Conservation (phyloP, 2,888 invertebrate genomes). For the Drosophila macrospina region DNA sequence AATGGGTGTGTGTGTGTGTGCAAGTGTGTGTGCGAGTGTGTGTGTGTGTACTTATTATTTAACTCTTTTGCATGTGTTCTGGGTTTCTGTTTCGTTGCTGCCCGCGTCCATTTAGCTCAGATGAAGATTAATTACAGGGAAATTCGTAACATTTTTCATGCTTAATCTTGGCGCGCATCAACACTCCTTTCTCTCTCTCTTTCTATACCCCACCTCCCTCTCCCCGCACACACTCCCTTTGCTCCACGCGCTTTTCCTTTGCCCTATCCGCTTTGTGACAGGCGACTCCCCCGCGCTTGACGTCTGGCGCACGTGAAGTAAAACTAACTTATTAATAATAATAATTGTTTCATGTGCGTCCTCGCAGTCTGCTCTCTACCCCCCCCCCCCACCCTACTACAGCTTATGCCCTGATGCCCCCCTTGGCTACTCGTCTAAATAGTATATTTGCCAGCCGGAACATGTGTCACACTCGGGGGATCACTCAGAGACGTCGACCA, state of each 20-base stretch:
- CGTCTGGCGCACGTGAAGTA: conserved; percentile 57
- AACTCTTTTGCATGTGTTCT: conserved; percentile 73
- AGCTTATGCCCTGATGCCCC: neutral
- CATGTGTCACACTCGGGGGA: conserved; percentile 71
- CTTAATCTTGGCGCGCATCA: conserved; percentile 75
- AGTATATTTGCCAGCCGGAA: conserved; percentile 50
- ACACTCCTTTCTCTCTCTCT: conserved; percentile 6
- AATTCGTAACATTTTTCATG: conserved; percentile 80
- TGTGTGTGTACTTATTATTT: conserved; percentile 73
- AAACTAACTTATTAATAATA: conserved; percentile 79
- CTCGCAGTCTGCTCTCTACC: conserved; percentile 4
- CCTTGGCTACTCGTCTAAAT: neutral
- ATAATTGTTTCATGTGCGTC: conserved; percentile 74
- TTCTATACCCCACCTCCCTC: neutral
- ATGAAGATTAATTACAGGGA: conserved; percentile 77
- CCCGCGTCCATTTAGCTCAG: conserved; percentile 51
- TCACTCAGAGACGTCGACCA: conserved; percentile 33
- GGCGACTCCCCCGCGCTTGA: neutral
- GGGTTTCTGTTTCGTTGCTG: conserved; percentile 35
- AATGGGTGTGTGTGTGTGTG: conserved; percentile 14
- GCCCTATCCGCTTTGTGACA: neutral
- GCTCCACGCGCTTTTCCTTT: neutral
- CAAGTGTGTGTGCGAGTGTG: conserved; percentile 18
- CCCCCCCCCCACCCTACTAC: neutral
- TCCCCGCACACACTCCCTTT: neutral